Percentiles rank a stretch among this genome's conserved stretches.
Evolutionary conservation across 2,797 vertebrate species (phyloP).

Genomic region (Xerus rutilus): DNA sequence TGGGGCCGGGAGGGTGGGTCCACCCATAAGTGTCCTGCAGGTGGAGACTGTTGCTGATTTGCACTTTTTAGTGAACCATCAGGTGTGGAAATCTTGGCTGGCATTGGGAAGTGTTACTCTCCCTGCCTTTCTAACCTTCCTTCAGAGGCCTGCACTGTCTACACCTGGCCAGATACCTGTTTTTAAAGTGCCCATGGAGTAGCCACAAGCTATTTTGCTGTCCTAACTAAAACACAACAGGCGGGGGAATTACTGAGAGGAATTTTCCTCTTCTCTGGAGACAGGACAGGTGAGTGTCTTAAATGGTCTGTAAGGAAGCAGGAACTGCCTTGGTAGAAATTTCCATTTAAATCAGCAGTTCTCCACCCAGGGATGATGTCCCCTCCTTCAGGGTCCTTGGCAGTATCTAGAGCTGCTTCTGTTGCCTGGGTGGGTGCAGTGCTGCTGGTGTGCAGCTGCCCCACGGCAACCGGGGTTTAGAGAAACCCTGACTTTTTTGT

Average conservation of each 20-base stretch:
- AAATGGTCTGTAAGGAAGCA: not conserved
- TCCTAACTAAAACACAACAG: not conserved
- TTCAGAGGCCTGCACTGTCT: not conserved
- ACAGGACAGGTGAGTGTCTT: not conserved
- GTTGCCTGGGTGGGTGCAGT: not conserved
- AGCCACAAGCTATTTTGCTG: not conserved
- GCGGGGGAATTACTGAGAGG: not conserved
- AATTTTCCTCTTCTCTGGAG: not conserved
- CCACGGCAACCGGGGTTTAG: not conserved
- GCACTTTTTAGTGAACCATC: not conserved
- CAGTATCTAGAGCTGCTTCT: too few species aligned
- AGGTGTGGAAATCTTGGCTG: not conserved
- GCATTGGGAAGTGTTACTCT: not conserved
- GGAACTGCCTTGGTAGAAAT: not conserved
- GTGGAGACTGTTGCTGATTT: not conserved
- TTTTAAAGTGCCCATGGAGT: not conserved
- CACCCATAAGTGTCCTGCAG: not conserved
- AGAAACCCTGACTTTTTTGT: not conserved
- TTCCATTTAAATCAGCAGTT: not conserved
- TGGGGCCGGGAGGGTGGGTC: not conserved
- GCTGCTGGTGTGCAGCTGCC: fast-evolving
- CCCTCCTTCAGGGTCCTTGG: not conserved
- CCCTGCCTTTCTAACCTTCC: not conserved
- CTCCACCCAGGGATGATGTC: not conserved
- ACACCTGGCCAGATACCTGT: not conserved